Conservation (phyloP, 2,113 vertebrate species). For the Morone chrysops region DNA sequence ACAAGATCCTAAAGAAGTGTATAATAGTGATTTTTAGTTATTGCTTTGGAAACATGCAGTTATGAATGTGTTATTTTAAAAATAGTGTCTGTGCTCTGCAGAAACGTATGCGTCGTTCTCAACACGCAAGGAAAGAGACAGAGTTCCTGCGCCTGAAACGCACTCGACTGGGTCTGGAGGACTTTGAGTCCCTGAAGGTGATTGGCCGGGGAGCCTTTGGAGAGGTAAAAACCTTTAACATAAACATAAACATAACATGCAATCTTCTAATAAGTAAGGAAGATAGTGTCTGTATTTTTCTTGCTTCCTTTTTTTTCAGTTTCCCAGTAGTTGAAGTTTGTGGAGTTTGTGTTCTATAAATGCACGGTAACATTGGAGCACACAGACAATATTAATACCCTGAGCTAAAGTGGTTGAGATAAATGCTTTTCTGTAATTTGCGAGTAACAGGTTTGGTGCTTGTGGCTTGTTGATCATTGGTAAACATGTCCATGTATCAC, state of each 20-base stretch:
- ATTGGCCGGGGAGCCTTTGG: slow-evolving; percentile 86
- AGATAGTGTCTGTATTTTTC: too few species aligned
- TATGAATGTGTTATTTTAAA: background rate
- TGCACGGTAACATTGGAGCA: background rate
- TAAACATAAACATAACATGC: too few species aligned
- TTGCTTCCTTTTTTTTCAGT: too few species aligned
- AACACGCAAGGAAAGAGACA: slow-evolving; percentile 84
- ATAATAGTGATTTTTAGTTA: background rate
- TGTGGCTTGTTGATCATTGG: too few species aligned
- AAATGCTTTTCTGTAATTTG: too few species aligned
- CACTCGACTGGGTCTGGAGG: slow-evolving; percentile 84
- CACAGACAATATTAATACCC: background rate
- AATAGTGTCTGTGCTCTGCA: slow-evolving; percentile 42
- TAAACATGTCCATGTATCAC: too few species aligned
- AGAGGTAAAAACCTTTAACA: slow-evolving; percentile 71
- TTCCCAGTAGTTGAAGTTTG: too few species aligned
- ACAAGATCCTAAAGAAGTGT: background rate
- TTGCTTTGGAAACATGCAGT: background rate
- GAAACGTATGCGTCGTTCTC: slow-evolving; percentile 83
- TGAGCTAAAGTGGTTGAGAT: too few species aligned
- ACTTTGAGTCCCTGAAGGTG: slow-evolving; percentile 86
- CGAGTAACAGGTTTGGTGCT: too few species aligned
- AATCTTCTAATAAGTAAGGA: too few species aligned
- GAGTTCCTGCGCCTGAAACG: slow-evolving; percentile 85
- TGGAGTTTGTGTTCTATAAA: too few species aligned